Percentiles rank a stretch among this genome's conserved stretches.
Conservation (phyloP, 2,797 vertebrate genomes). For the Chrysocyon brachyurus region DNA sequence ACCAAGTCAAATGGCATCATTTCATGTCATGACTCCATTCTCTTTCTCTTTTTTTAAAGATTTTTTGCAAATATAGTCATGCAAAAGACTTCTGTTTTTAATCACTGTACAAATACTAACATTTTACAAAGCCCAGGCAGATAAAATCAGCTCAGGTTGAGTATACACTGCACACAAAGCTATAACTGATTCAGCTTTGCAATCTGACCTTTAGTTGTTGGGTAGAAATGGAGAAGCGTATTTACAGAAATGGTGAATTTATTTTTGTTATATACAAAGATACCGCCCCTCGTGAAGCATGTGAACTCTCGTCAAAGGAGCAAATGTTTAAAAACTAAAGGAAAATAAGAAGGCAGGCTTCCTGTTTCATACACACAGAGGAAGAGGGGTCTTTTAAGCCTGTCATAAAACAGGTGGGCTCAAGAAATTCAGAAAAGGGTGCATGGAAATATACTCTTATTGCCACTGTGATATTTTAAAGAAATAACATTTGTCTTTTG, state of each 20-base stretch:
- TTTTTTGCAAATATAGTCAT: conserved; percentile 74
- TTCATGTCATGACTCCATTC: not conserved
- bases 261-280: conserved; percentile 28
- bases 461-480: conserved; percentile 64
- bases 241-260: conserved; percentile 53
- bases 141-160: conserved; percentile 88
- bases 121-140: conserved; percentile 79
- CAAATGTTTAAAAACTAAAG: conserved; percentile 57
- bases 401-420: conserved; percentile 62
- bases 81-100: conserved; percentile 78
- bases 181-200: conserved; percentile 81
- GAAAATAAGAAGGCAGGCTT: conserved; percentile 67
- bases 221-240: not conserved
- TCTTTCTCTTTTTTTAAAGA: not conserved
- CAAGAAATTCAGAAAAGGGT: conserved; percentile 56
- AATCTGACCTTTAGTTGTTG: conserved; percentile 87
- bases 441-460: conserved; percentile 17
- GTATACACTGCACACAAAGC: conserved; percentile 63
- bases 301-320: conserved; percentile 23
- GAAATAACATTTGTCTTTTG: conserved; percentile 64
- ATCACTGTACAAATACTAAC: conserved; percentile 74
- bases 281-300: not conserved
- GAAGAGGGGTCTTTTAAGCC: conserved; percentile 67
- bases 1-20: not conserved
- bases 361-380: conserved; percentile 61